Evolutionary conservation across 2,888 invertebrate species (phyloP).

Genomic region (Calameuta pallipes): DNA sequence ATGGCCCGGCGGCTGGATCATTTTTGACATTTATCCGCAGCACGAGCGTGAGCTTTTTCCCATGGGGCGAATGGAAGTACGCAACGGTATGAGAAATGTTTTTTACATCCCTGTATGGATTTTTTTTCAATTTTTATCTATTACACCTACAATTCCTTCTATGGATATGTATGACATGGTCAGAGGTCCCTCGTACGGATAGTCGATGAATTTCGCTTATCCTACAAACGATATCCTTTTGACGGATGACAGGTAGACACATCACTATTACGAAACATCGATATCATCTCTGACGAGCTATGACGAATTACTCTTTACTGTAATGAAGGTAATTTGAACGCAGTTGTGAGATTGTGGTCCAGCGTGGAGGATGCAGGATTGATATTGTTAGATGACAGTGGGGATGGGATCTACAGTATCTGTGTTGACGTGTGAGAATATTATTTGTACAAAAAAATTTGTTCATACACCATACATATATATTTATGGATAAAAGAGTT

Average conservation of each 20-base stretch:
- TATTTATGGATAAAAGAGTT: neutral
- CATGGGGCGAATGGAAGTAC: neutral
- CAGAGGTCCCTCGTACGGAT: neutral
- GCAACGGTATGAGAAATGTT: neutral
- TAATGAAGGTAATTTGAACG: conserved; percentile 4
- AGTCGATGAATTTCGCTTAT: neutral
- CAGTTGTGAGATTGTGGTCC: neutral
- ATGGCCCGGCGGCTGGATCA: neutral
- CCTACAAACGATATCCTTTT: neutral
- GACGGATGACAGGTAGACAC: neutral
- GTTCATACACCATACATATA: neutral
- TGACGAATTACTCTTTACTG: conserved; percentile 2
- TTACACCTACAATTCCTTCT: neutral
- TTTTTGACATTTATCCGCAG: neutral
- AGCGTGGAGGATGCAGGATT: neutral
- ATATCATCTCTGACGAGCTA: neutral
- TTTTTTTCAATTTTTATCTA: neutral
- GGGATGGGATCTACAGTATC: neutral
- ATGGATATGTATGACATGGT: neutral
- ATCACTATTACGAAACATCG: neutral
- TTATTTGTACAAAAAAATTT: neutral
- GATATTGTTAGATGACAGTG: neutral
- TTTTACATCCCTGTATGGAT: neutral
- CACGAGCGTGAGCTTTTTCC: neutral
- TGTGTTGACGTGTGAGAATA: neutral